Conservation (phyloP, 2,888 invertebrate species). For the Invenusta paracnida region DNA sequence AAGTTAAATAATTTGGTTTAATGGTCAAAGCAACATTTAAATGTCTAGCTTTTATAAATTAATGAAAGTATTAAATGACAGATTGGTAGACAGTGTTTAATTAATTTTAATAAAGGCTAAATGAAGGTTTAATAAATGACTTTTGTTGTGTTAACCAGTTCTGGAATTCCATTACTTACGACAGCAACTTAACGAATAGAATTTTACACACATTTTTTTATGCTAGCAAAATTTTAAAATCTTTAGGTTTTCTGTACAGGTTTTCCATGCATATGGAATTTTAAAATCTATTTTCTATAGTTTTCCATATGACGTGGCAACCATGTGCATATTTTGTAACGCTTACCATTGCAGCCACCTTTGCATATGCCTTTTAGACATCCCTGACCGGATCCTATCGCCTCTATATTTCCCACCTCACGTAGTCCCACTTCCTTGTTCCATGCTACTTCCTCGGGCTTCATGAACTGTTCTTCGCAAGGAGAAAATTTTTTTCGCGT, state of each 20-base stretch:
- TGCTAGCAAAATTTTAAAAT: too few relatives aligned
- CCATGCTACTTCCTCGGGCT: background rate
- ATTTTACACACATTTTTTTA: too few relatives aligned
- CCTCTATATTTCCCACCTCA: background rate
- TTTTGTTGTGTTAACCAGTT: too few relatives aligned
- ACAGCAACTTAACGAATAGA: too few relatives aligned
- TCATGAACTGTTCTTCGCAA: background rate
- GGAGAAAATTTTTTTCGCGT: background rate
- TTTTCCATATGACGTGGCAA: too few relatives aligned
- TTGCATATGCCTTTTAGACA: background rate
- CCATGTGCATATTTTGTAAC: too few relatives aligned
- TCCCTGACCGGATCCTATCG: background rate
- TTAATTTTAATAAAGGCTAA: background rate
- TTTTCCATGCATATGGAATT: too few relatives aligned
- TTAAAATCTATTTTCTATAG: too few relatives aligned
- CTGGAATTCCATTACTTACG: too few relatives aligned
- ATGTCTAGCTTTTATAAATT: background rate
- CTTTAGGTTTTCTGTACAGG: too few relatives aligned
- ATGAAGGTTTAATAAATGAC: background rate
- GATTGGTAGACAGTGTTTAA: background rate
- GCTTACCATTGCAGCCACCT: background rate
- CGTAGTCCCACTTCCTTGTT: background rate
- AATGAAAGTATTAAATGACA: background rate
- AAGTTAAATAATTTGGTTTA: background rate
- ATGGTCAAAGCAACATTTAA: background rate